A percentile compares a stretch with the other conserved stretches of the same genome.
These are phyloP conservation scores for Leptogaster cylindrica DNA, from an alignment of 2,888 invertebrate genomes.

Conservation along the genomic window DNA sequence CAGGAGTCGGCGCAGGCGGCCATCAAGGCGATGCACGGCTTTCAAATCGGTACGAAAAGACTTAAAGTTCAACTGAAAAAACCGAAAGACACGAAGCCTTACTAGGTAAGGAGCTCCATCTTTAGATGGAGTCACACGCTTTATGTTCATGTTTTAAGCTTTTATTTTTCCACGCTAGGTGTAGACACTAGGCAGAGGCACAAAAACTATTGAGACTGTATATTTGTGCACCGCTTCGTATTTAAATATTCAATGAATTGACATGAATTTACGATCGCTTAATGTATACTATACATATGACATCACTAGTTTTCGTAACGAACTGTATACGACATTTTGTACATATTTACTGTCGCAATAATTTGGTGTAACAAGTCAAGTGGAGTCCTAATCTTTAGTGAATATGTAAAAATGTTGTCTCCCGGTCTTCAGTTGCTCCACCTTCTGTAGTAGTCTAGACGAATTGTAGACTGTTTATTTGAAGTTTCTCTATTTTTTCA, in stretches of 20 bases:
- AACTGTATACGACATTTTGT: conserved; percentile 33
- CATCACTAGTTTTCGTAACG: no score
- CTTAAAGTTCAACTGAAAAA: conserved; percentile 97
- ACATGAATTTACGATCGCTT: no score
- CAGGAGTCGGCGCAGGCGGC: conserved; percentile 92
- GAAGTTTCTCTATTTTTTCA: neutral
- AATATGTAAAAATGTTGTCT: conserved; percentile 36
- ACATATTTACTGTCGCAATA: conserved; percentile 32
- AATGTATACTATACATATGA: no score
- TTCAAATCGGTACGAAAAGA: conserved; percentile 96
- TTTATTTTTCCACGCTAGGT: neutral
- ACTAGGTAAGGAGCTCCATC: conserved; percentile 66
- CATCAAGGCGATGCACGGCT: conserved; percentile 97
- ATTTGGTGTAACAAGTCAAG: conserved; percentile 7
- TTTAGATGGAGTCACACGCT: neutral
- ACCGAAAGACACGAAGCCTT: conserved; percentile 93
- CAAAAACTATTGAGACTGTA: neutral
- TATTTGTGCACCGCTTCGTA: neutral
- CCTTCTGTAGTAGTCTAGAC: conserved; percentile 26
- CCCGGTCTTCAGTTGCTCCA: conserved; percentile 4
- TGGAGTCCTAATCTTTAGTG: conserved; percentile 35
- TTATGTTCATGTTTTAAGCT: neutral
- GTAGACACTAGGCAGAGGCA: neutral
- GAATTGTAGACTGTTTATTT: conserved; percentile 7
- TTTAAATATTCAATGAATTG: neutral